Conservation (phyloP, 1,140 invertebrate genomes). For the Bilobella aurantiaca region DNA sequence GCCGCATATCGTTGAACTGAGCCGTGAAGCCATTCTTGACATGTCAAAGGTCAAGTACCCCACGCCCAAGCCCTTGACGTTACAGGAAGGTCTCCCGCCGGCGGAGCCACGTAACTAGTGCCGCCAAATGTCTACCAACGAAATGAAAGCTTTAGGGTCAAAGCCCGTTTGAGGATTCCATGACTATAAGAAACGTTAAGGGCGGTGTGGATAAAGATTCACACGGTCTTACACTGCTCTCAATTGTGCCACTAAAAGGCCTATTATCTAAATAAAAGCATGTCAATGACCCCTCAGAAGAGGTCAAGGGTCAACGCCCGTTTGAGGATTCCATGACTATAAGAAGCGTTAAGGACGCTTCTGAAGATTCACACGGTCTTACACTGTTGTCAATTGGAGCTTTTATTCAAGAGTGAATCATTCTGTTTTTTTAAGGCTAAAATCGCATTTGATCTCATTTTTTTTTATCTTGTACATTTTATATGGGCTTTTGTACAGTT, state of each 20-base stretch:
- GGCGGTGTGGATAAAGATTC: too few species aligned
- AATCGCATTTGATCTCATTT: background rate
- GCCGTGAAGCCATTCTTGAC: conserved; percentile 12
- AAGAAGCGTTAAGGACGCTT: background rate
- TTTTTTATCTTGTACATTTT: background rate
- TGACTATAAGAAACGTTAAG: background rate
- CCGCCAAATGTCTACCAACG: background rate
- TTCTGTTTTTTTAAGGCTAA: background rate
- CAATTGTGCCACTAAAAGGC: background rate
- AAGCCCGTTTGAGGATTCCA: background rate
- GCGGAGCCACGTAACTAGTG: background rate
- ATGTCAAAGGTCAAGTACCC: conserved; percentile 7
- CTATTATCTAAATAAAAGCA: background rate
- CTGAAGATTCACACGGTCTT: background rate
- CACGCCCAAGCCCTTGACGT: background rate
- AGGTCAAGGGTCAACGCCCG: background rate
- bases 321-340: background rate
- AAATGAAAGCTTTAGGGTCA: background rate
- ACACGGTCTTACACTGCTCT: background rate
- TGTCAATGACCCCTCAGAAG: background rate
- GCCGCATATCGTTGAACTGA: conserved; percentile 31
- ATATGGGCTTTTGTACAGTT: background rate
- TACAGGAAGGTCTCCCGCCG: background rate
- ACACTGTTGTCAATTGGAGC: background rate
- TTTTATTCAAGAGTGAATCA: background rate